Evolutionary conservation across 1,140 invertebrate genomes (phyloP), one percentile per base, ranked within the genome.

Genomic region (Calliopsis andreniformis): DNA sequence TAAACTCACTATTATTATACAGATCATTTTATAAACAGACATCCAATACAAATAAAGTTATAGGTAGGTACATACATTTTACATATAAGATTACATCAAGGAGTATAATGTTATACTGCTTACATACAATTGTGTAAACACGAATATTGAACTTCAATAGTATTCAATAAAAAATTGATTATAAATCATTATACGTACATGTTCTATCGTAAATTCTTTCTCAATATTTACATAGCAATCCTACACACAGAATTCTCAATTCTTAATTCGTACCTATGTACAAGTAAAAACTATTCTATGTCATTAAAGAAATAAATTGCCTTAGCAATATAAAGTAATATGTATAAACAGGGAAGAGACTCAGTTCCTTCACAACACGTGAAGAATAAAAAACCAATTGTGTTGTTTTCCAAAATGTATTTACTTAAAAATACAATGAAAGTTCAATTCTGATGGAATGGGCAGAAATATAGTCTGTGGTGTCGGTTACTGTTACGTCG

Each of bases 401-500:
- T 69, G 67, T 86, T 84, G 77, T 86, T 88, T 88, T 87, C 79
- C 85, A 86, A 87, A 88, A 84, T 88, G 87, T 88, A 87, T 88
- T 88, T 88, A 88, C 86, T 86, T 86, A 87, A 88, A 88, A 88
- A 88, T 88, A 88, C 87, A 88, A 88, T 87, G 84, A 87, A 84
- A 86, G 80, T 85, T 87, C 83, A 87, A 81, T 82, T 87, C 81
- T 85, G 87, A 87, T 88, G 87, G 87, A 88, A 87, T 88, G 87
- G 81, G 86, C 84, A 86, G 83, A 85, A 86, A 87, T 83, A 78
- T 87, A 80, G 75, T 87, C 70, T 86, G 84, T 82, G 75, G 80
- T 79, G 76, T 79, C 64, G 81, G 71, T 84, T 81, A 83, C 64
- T 80, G 64, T 83, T 79, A 82, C 56, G 77, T 83, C 77, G 79